phyloP scores from a whole-genome alignment of 2,888 invertebrate genomes.

The Oscheius sp. region DNA sequence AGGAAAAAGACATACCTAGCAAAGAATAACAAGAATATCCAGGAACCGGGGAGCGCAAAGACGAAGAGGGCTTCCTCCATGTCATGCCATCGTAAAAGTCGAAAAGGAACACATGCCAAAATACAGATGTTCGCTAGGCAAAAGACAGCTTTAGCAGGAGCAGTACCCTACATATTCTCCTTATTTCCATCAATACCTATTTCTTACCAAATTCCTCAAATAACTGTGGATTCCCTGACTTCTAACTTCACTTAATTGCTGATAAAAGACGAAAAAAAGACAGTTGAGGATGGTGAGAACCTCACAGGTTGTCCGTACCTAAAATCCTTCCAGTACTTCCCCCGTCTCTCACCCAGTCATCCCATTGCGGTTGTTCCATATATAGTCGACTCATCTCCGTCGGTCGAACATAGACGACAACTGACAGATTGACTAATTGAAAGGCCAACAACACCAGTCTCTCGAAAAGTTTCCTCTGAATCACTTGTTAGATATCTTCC shows the following conservation, averaged over 20 bases:
- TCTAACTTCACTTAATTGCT: slow-evolving; percentile 91
- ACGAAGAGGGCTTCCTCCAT: slow-evolving; percentile 90
- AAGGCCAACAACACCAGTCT: slow-evolving; percentile 85
- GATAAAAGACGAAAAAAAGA: slow-evolving; percentile 85
- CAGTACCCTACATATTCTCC: slow-evolving; percentile 79
- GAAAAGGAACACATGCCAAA: slow-evolving; percentile 65
- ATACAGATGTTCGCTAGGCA: slow-evolving; percentile 87
- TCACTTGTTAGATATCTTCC: not conserved
- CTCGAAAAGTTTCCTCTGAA: slow-evolving; percentile 89
- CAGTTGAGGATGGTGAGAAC: slow-evolving; percentile 86
- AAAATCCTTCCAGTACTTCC: slow-evolving; percentile 26
- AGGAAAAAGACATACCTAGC: slow-evolving; percentile 81
- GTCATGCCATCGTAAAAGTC: slow-evolving; percentile 71
- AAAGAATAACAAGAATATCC: slow-evolving; percentile 98
- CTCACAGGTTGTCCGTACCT: slow-evolving; percentile 82
- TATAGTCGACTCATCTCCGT: slow-evolving; percentile 76
- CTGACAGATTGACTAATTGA: slow-evolving; percentile 86
- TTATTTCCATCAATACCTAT: not conserved
- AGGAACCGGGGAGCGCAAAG: slow-evolving; percentile 91
- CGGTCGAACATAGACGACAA: slow-evolving; percentile 91
- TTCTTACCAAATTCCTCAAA: slow-evolving; percentile 86
- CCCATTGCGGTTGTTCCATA: slow-evolving; percentile 55
- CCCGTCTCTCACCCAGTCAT: slow-evolving; percentile 65
- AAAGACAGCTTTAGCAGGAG: slow-evolving; percentile 93
- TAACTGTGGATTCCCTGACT: slow-evolving; percentile 91